Conservation (phyloP, 2,113 vertebrate genomes). For the Rhinopomastus cyanomelas region DNA sequence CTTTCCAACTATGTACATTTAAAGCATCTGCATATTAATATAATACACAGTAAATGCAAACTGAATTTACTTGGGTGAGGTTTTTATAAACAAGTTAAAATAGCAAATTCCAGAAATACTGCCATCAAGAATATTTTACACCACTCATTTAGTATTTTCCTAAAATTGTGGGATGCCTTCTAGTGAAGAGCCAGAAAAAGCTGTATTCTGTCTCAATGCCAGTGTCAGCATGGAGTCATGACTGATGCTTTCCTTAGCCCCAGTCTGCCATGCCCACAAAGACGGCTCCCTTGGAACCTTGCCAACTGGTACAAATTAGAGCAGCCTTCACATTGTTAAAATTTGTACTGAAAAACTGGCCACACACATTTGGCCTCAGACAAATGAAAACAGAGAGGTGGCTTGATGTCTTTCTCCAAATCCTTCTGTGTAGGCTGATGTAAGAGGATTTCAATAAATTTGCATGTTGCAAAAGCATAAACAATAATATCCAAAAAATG, state of each 20-base stretch:
- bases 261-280: neutral
- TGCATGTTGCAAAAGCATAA: neutral
- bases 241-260: constrained; percentile 12
- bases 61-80: neutral
- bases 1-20: neutral
- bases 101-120: neutral
- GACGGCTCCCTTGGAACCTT: neutral
- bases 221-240: neutral
- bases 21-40: neutral
- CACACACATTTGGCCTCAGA: neutral
- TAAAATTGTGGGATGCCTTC: neutral
- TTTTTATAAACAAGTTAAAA: neutral
- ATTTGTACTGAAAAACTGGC: neutral
- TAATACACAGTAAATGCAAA: neutral
- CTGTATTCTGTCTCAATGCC: neutral
- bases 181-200: neutral
- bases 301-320: neutral
- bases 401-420: neutral
- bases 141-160: neutral
- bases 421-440: neutral
- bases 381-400: neutral
- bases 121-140: neutral
- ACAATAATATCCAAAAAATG: neutral
- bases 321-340: neutral
- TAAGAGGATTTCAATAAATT: neutral